Base-by-base conservation (phyloP, 2,797 vertebrate species). In the Aplochiton taeniatus region DNA sequence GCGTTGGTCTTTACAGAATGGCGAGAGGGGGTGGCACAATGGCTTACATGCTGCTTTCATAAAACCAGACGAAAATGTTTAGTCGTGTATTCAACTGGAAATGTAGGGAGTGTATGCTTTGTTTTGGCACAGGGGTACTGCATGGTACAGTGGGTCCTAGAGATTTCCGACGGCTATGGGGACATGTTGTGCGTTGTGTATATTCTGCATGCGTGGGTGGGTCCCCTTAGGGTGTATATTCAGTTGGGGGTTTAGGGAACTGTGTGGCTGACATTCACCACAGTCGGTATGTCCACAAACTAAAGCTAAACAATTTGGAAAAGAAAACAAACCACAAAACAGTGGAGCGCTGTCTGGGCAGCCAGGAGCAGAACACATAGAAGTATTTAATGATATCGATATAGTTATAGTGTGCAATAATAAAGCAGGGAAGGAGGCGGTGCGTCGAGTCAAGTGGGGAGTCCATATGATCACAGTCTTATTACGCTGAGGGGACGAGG, bases 391-490 rank as follows among this genome's bases (percentile, higher is more conserved):
- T 57, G 66, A 18, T 58, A 10, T 17, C n/a, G 19, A 47, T 51
- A 50, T 56, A 18, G 62, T 79, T 58, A 69, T 67, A 62, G 49
- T 61, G 52, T 42, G n/a, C n/a, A 50, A 9, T 41, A 61, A 79
- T 19, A 68, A 74, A 64, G 61, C 17, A 61, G 53, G 70, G 59
- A 70, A 80, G 57, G 62, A 44, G 20, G 63, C 60, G 52, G 60
- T 31, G 31, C 31, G 31, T 31, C 3, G 6, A 6, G 31, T 31
- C 3, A 6, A 56, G 70, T 76, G 65, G 58, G 41, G 71, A 75
- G 84, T 90, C 89, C 85, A 72, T 70, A 76, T 87, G 85, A 88
- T 87, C 86, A 89, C 84, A 83, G 68, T 77, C 75, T 84, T 77
- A 67, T 50, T 14, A 60, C 76, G 47, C 8, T 51, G 55, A 68